Conservation (phyloP, 2,888 invertebrate genomes). For the Plagodis dolabraria region DNA sequence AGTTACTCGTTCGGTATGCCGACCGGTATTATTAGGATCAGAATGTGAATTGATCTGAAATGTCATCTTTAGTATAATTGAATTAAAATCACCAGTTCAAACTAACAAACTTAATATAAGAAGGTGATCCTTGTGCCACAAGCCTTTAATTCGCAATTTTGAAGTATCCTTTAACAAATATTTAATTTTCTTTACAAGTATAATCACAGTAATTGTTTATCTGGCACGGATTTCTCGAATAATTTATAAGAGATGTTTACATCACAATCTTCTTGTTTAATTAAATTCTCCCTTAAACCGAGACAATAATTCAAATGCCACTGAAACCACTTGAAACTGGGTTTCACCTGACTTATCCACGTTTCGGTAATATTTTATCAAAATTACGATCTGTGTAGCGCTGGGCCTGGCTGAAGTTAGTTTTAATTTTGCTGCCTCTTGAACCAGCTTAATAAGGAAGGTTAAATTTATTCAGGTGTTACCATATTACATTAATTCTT, state of each 20-base stretch:
- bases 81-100: too few relatives aligned
- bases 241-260: constrained; percentile 23
- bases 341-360: constrained; percentile 10
- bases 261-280: constrained; percentile 23
- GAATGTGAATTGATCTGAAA: background rate
- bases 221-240: constrained; percentile 17
- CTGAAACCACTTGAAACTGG: constrained; percentile 11
- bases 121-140: background rate
- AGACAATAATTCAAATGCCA: constrained; percentile 23
- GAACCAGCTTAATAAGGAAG: too few relatives aligned
- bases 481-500: too few relatives aligned
- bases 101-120: too few relatives aligned
- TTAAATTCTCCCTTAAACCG: constrained; percentile 52
- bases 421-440: too few relatives aligned
- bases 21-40: too few relatives aligned
- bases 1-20: too few relatives aligned
- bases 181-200: constrained; percentile 1
- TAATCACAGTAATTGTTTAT: constrained; percentile 22
- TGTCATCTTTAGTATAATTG: background rate
- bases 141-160: background rate
- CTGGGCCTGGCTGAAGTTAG: too few relatives aligned
- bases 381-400: too few relatives aligned
- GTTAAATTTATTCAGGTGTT: too few relatives aligned
- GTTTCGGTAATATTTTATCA: too few relatives aligned
- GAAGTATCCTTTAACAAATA: background rate